phyloP scores from a whole-genome alignment of 1,140 invertebrate genomes.

The Physella acuta region DNA sequence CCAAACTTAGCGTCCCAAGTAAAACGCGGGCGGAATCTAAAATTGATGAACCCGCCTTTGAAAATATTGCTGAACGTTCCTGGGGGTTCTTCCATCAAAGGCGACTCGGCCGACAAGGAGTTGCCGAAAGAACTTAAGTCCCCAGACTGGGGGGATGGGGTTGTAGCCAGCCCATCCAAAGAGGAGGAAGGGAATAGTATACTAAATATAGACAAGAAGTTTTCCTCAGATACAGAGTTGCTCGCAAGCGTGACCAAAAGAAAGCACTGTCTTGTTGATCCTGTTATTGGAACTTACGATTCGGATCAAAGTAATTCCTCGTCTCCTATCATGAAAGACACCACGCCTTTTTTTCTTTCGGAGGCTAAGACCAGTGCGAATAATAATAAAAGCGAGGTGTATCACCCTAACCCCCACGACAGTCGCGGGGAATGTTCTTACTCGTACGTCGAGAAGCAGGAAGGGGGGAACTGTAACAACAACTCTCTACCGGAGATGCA shows the following conservation, averaged over 20 bases:
- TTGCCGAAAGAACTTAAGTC: too few relatives aligned
- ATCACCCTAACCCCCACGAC: too few relatives aligned
- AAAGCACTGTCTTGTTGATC: background rate
- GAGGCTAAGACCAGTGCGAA: background rate
- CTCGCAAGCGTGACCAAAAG: background rate
- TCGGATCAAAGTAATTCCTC: background rate
- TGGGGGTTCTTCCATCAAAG: too few relatives aligned
- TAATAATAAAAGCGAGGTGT: background rate
- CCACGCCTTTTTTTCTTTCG: background rate
- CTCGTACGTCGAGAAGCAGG: background rate
- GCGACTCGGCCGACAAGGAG: too few relatives aligned
- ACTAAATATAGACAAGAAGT: background rate
- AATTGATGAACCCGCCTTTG: too few relatives aligned
- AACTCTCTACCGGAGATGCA: background rate
- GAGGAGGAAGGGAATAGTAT: background rate
- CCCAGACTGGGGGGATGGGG: too few relatives aligned
- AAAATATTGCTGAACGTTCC: too few relatives aligned
- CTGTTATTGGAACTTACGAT: background rate
- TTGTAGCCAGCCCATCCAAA: too few relatives aligned
- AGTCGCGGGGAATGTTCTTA: background rate
- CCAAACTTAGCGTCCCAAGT: too few relatives aligned
- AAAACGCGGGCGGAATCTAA: too few relatives aligned
- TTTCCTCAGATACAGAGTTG: background rate
- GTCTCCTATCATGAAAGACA: background rate
- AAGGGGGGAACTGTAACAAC: background rate